Evolutionary conservation across 2,797 vertebrate species (phyloP), one percentile per base, ranked within the genome.

Genomic region (Enteromius paludinosus): DNA sequence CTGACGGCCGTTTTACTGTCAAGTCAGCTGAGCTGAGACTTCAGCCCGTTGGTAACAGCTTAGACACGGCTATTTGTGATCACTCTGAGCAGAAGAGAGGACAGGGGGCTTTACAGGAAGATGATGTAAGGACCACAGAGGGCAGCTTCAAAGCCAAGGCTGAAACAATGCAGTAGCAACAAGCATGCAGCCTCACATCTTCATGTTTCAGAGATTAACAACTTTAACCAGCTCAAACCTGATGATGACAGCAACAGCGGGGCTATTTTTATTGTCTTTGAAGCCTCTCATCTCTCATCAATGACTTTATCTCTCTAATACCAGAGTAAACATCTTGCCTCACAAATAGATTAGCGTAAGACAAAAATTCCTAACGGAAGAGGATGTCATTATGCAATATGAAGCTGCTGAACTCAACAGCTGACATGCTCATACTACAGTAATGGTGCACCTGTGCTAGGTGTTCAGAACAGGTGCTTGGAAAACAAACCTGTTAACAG

Each of bases 61-160:
- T 77, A 61, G 73, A 69, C 54, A 25, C 49, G 65, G 38, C 52
- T 70, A 70, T 77, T 82, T 77, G 74, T 69, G 81, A 61, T 70
- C 81, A 18, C 20, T 70, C 20, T 0, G 52, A 62, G 49, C 47
- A 52, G 28, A 69, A 70, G 15, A 70, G 65, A 77, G 14, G 28
- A 59, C 28, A 6, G 17, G 38, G 64, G 74, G 11, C 49, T 65
- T 54, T 45, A 23, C 18, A 61, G 28, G 62, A 77, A 76, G 25
- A 75, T 41, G 35, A 56, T 74, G 35, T 10, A 23, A 75, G 62
- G 54, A 30, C 18, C 35, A 41, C 28, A 61, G 68, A 62, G 69
- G 66, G 65, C 23, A 70, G 54, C 47, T 30, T 59, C 23, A 79
- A 79, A 79, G 61, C 62, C 18, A 18, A n/a, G 35, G 61, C 25